These are phyloP conservation scores for Dendrocincla tyrannina DNA, from an alignment of 2,797 vertebrate species.

Conservation along the genomic window DNA sequence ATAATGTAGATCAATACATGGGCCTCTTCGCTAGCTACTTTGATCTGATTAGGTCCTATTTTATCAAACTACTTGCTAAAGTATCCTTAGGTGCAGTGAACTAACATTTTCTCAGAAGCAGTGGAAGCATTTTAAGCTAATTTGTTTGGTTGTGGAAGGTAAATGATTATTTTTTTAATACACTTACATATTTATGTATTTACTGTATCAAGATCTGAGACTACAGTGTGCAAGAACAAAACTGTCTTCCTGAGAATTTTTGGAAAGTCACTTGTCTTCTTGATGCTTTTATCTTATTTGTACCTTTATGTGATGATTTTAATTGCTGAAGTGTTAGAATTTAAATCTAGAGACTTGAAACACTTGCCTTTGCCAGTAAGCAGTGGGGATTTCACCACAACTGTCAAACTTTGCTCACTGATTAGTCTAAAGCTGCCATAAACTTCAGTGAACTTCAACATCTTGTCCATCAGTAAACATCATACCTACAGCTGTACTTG, in stretches of 20 bases:
- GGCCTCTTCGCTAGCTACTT: background rate
- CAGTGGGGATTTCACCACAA: background rate
- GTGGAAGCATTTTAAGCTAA: background rate
- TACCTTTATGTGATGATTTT: background rate
- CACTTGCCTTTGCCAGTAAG: background rate
- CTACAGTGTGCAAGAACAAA: background rate
- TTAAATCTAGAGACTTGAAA: background rate
- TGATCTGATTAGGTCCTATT: background rate
- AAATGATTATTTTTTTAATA: background rate
- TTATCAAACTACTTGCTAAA: background rate
- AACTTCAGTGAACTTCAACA: background rate
- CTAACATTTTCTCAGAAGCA: background rate
- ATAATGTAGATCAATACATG: too few species aligned
- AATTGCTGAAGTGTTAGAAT: background rate
- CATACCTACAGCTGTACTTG: background rate
- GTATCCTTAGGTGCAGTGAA: background rate
- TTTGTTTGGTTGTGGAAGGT: slow-evolving; percentile 27
- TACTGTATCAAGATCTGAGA: background rate
- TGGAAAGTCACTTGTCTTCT: background rate
- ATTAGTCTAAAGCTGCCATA: background rate
- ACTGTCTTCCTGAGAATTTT: background rate
- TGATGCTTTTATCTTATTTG: background rate
- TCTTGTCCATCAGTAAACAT: background rate
- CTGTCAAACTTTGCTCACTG: background rate
- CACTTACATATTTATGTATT: too few species aligned